Evolutionary conservation across 1,140 invertebrate genomes (phyloP).

Genomic region (Pseudomyrmex cubaensis): DNA sequence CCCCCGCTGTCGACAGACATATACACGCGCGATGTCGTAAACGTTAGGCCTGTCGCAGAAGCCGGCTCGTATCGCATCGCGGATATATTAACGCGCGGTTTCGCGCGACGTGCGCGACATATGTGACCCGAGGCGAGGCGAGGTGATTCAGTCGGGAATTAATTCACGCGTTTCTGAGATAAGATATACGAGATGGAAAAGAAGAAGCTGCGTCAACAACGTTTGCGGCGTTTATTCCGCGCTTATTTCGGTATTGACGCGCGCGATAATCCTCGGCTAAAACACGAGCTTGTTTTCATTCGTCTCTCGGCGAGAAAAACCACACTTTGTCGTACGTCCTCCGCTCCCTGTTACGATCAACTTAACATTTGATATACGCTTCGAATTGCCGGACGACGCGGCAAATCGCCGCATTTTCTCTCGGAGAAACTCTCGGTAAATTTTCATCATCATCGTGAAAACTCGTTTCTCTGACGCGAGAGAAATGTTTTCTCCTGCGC

Average conservation of each 20-base stretch:
- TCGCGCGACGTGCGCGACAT: neutral
- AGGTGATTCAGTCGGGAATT: conserved; percentile 14
- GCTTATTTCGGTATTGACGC: too few relatives aligned
- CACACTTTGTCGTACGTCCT: too few relatives aligned
- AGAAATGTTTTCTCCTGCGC: conserved; percentile 20
- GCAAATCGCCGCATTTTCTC: too few relatives aligned
- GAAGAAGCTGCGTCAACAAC: neutral
- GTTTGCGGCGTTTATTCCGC: neutral
- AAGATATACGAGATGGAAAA: neutral
- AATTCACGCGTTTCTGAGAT: conserved; percentile 4
- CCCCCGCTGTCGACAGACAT: neutral
- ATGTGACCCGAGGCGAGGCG: neutral
- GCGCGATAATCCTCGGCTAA: too few relatives aligned
- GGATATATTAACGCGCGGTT: conserved; percentile 14
- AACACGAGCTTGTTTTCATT: too few relatives aligned
- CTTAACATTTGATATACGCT: too few relatives aligned
- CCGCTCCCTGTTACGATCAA: too few relatives aligned
- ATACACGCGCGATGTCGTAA: conserved; percentile 29
- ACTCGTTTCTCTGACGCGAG: neutral
- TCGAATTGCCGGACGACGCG: too few relatives aligned
- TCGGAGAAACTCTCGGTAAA: too few relatives aligned
- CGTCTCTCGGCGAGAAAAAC: too few relatives aligned
- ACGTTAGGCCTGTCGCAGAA: conserved; percentile 21
- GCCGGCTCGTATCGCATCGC: neutral
- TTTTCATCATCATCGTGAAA: too few relatives aligned